Evolutionary conservation across 2,113 vertebrate species (phyloP).

Genomic region (Petaurus breviceps): DNA sequence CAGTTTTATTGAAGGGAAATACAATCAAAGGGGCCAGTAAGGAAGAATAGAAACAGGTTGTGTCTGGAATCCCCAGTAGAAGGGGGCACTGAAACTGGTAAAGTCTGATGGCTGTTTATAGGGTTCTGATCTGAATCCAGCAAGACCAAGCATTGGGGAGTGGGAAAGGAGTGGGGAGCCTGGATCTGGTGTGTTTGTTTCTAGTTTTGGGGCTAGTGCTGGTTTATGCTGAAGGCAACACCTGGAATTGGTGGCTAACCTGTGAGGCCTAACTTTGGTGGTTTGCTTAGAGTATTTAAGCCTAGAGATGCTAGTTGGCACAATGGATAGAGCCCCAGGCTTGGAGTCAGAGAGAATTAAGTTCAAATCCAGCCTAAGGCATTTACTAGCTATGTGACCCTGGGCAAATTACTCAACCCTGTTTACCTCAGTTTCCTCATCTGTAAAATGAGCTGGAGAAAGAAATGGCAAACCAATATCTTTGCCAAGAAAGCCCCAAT

Average conservation of each 20-base stretch:
- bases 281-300: not conserved
- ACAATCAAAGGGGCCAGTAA: not conserved
- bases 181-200: not conserved
- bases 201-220: not conserved
- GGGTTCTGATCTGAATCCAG: not conserved
- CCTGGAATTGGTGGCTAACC: not conserved
- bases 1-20: not conserved
- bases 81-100: not conserved
- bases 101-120: not conserved
- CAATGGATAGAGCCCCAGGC: not conserved
- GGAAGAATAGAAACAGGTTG: not conserved
- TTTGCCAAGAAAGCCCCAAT: too few species aligned
- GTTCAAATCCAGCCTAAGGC: not conserved
- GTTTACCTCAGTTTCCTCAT: not conserved
- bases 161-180: too few species aligned
- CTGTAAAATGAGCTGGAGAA: too few species aligned
- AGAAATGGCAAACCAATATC: too few species aligned
- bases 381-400: not conserved
- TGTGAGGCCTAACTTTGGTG: not conserved
- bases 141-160: not conserved
- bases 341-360: not conserved
- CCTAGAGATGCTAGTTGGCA: not conserved
- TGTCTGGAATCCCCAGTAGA: not conserved
- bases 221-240: not conserved
- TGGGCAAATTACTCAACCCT: not conserved